Conservation (phyloP, 1,140 invertebrate genomes). For the Drosophila eugracilis region DNA sequence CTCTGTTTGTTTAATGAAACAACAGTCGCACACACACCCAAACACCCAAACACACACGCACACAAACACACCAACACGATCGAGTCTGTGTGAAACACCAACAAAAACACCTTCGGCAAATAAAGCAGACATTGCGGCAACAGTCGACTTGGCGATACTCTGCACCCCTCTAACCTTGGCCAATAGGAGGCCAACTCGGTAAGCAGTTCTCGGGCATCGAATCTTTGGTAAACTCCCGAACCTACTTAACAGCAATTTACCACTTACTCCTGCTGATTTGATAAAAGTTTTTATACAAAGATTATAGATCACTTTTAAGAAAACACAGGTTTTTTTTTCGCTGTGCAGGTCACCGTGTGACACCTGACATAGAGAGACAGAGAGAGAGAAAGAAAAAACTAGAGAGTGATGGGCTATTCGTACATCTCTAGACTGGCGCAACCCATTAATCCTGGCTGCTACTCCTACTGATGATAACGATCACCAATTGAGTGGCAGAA, state of each 20-base stretch:
- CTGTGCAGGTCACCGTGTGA: not conserved
- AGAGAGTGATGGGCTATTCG: conserved; percentile 3
- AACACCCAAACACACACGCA: not conserved
- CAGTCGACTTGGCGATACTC: conserved; percentile 24
- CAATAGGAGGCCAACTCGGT: not conserved
- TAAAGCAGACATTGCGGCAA: conserved; percentile 29
- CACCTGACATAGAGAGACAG: not conserved
- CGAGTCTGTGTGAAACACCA: conserved; percentile 41
- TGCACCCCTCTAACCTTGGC: not conserved
- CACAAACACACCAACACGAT: not conserved
- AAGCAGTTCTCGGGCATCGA: not conserved
- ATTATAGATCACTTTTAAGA: not conserved
- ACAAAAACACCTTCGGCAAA: conserved; percentile 66
- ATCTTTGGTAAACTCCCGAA: not conserved
- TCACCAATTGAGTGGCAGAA: conserved; percentile 39
- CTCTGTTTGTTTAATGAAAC: conserved; percentile 74
- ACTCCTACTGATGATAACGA: conserved; percentile 46
- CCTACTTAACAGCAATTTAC: no score
- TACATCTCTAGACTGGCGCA: not conserved
- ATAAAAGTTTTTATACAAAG: no score
- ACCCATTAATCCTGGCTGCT: conserved; percentile 39
- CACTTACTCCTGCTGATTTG: no score
- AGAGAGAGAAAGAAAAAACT: no score
- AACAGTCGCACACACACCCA: conserved; percentile 18
- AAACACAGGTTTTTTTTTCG: not conserved